A percentile compares a stretch with the other conserved stretches of the same genome.
These are phyloP conservation scores for Scopus umbretta DNA, from an alignment of 2,113 vertebrate genomes.

Conservation along the genomic window DNA sequence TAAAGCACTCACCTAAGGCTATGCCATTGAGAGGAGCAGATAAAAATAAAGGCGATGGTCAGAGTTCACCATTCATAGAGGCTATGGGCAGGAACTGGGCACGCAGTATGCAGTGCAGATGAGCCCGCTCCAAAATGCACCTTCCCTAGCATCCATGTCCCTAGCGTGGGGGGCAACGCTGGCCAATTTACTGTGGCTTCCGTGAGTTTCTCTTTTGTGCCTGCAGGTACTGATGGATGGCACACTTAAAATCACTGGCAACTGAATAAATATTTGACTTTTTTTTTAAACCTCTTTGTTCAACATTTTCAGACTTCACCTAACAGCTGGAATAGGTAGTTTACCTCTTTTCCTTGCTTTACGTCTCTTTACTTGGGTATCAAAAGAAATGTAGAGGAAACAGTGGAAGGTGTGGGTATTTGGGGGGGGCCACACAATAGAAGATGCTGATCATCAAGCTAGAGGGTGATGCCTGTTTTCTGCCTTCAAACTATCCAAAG, in stretches of 20 bases:
- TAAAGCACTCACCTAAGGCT: background rate
- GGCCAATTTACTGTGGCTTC: background rate
- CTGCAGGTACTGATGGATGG: background rate
- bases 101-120: background rate
- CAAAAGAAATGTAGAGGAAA: background rate
- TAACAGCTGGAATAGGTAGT: background rate
- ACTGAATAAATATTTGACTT: background rate
- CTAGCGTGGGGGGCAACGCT: accelerated
- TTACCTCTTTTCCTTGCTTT: background rate
- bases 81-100: too few relatives aligned
- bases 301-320: background rate
- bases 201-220: background rate
- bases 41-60: background rate
- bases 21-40: background rate
- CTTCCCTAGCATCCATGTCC: background rate
- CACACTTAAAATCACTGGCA: background rate
- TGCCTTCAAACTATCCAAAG: background rate
- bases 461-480: background rate
- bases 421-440: background rate
- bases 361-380: background rate
- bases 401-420: accelerated
- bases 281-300: background rate
- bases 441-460: background rate
- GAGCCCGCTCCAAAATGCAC: background rate
- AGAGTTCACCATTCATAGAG: accelerated